A percentile compares a stretch with the other conserved stretches of the same genome.
Evolutionary conservation across 2,113 vertebrate species (phyloP).

Genomic region (Rhegmatorhina hoffmannsi): DNA sequence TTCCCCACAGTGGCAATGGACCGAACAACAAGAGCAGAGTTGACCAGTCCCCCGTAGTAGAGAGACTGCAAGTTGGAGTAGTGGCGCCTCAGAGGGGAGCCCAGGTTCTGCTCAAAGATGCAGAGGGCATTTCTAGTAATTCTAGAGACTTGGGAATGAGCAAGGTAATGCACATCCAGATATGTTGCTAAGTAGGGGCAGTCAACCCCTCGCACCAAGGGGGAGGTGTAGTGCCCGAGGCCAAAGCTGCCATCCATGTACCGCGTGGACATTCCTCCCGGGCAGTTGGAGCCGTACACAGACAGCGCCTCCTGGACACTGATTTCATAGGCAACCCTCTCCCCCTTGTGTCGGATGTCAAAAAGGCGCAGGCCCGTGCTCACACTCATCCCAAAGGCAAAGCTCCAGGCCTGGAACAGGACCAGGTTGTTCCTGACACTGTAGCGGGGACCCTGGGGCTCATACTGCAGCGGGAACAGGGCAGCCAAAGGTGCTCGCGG

Average conservation of each 20-base stretch:
- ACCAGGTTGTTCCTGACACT: conserved; percentile 79
- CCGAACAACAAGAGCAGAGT: conserved; percentile 81
- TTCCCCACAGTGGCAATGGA: conserved; percentile 84
- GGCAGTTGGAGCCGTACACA: conserved; percentile 84
- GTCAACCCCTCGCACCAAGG: conserved; percentile 84
- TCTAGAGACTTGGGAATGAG: not conserved
- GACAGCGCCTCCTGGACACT: conserved; percentile 89
- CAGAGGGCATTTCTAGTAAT: conserved; percentile 67
- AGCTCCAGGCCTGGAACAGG: conserved; percentile 83
- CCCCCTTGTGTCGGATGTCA: conserved; percentile 79
- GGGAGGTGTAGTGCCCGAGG: conserved; percentile 82
- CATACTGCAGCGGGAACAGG: conserved; percentile 75
- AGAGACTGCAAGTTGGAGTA: conserved; percentile 78
- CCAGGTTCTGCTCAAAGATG: conserved; percentile 87
- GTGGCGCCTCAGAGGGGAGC: conserved; percentile 86
- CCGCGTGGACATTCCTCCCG: conserved; percentile 81
- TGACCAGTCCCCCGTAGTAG: conserved; percentile 83
- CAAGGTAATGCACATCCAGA: not conserved
- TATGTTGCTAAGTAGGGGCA: conserved; percentile 77
- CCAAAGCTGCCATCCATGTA: conserved; percentile 88
- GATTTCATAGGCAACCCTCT: conserved; percentile 85
- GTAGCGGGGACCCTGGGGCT: conserved; percentile 79
- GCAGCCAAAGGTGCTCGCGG: conserved; percentile 35
- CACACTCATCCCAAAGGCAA: conserved; percentile 85
- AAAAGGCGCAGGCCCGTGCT: conserved; percentile 84